These are phyloP conservation scores for Rattus rattus DNA, from an alignment of 2,113 vertebrate species.

Conservation along the genomic window DNA sequence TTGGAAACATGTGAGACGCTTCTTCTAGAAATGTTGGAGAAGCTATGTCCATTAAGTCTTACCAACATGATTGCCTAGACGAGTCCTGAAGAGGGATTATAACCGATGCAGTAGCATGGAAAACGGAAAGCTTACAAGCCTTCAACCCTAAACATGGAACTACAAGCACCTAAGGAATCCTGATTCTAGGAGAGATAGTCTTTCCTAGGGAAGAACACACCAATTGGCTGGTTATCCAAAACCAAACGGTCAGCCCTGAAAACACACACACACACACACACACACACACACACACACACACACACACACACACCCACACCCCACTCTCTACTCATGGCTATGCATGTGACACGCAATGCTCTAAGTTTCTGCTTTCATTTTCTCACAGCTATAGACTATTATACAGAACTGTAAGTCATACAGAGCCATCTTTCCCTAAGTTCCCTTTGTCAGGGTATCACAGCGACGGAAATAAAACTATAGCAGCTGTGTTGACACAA, in stretches of 20 bases:
- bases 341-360: not conserved
- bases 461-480: not conserved
- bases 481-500: not conserved
- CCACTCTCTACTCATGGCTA: not conserved
- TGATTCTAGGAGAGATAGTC: not conserved
- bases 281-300: not conserved
- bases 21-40: not conserved
- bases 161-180: not conserved
- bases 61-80: not conserved
- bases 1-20: not conserved
- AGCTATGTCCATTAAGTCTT: not conserved
- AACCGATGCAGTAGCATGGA: not conserved
- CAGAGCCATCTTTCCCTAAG: not conserved
- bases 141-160: not conserved
- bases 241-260: not conserved
- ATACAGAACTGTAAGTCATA: not conserved
- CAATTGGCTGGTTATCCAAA: not conserved
- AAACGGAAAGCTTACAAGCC: not conserved
- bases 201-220: not conserved
- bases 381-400: not conserved
- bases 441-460: not conserved
- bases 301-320: not conserved
- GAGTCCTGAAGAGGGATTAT: not conserved
- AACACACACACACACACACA: not conserved
- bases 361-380: not conserved